These are phyloP conservation scores for Morpho deidamia DNA, from an alignment of 2,888 invertebrate genomes.

Conservation along the genomic window DNA sequence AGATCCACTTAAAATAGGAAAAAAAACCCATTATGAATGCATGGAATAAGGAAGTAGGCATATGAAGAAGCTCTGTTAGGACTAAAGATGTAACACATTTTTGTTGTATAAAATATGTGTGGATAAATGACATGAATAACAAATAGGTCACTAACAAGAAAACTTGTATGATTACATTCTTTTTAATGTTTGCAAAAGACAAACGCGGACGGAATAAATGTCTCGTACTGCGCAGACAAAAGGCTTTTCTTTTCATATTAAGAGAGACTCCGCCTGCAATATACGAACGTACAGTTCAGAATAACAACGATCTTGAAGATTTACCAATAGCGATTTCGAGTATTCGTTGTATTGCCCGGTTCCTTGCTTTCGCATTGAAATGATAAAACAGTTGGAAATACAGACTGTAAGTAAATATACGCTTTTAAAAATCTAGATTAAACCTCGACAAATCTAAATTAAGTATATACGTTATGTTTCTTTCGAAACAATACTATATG, in stretches of 20 bases:
- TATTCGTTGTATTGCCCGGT: constrained; percentile 7
- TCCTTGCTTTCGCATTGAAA: background rate
- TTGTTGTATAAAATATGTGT: too few species aligned
- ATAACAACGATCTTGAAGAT: constrained; percentile 11
- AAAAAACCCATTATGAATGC: too few species aligned
- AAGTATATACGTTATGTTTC: too few species aligned
- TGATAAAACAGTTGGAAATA: constrained; percentile 6
- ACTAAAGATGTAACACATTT: too few species aligned
- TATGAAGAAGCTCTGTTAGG: too few species aligned
- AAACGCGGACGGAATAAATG: constrained; percentile 4
- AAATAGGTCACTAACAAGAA: too few species aligned
- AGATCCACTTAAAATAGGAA: too few species aligned
- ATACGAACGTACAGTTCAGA: constrained; percentile 2
- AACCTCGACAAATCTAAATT: too few species aligned
- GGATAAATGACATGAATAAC: too few species aligned
- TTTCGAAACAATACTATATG: too few species aligned
- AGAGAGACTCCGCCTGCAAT: constrained; percentile 7
- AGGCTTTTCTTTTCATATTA: constrained; percentile 11
- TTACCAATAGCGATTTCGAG: constrained; percentile 11
- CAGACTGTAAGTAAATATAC: background rate
- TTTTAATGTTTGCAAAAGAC: background rate
- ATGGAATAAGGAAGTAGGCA: too few species aligned
- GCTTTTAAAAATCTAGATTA: background rate
- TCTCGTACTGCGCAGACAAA: constrained; percentile 4
- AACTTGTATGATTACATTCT: background rate